These are phyloP conservation scores for Ammodytes marinus DNA, from an alignment of 2,113 vertebrate species.

Conservation along the genomic window DNA sequence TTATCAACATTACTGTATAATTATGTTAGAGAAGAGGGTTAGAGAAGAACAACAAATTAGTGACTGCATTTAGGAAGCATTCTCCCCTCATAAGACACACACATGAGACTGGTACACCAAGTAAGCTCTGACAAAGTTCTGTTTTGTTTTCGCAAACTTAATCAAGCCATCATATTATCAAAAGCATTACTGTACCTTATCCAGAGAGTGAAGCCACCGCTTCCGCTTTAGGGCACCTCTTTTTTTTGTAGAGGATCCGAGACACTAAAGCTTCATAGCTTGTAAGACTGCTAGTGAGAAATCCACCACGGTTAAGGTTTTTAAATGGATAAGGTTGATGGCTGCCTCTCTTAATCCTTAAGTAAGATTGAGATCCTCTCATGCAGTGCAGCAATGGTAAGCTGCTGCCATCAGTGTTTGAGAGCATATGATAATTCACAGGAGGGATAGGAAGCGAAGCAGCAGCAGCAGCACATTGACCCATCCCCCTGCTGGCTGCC, in stretches of 20 bases:
- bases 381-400: conserved; percentile 13
- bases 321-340: conserved; percentile 21
- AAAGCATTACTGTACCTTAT: conserved; percentile 60
- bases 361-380: conserved; percentile 41
- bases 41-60: neutral
- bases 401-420: conserved; percentile 37
- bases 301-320: conserved; percentile 27
- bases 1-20: neutral
- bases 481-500: conserved; percentile 73
- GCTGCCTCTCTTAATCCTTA: conserved; percentile 36
- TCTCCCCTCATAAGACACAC: neutral
- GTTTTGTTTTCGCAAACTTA: neutral
- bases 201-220: conserved; percentile 11
- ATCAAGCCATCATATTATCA: neutral
- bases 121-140: neutral
- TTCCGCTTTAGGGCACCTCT: conserved; percentile 44
- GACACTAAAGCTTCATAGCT: conserved; percentile 3
- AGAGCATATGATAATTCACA: conserved; percentile 45
- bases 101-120: neutral
- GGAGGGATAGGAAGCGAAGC: conserved; percentile 48
- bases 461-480: conserved; percentile 64
- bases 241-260: conserved; percentile 22
- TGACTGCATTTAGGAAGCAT: neutral
- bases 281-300: conserved; percentile 32
- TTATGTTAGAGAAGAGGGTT: neutral